These are phyloP conservation scores for Sylvia atricapilla DNA, from an alignment of 2,113 vertebrate genomes.

Conservation along the genomic window DNA sequence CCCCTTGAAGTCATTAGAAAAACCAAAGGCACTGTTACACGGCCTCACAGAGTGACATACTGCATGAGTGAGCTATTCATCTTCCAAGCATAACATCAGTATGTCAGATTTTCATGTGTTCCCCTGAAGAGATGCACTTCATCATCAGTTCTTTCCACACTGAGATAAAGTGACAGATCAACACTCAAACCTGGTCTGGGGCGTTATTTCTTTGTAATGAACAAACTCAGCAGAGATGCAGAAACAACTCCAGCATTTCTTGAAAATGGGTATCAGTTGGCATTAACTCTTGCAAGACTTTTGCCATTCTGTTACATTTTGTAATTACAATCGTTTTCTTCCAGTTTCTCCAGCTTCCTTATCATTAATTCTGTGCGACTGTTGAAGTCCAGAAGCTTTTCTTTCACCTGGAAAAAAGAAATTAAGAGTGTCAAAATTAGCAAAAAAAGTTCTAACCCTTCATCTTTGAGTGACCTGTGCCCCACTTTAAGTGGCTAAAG, in stretches of 20 bases:
- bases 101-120: not conserved
- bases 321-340: not conserved
- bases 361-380: not conserved
- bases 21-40: not conserved
- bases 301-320: not conserved
- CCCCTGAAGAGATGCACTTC: not conserved
- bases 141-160: not conserved
- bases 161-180: not conserved
- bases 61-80: not conserved
- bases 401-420: conserved; percentile 63
- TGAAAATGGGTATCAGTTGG: not conserved
- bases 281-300: not conserved
- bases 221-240: not conserved
- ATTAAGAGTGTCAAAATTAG: not conserved
- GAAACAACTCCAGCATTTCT: not conserved
- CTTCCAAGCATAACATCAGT: not conserved
- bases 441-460: not conserved
- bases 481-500: not conserved
- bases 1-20: not conserved
- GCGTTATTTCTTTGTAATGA: not conserved
- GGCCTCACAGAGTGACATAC: not conserved
- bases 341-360: conserved; percentile 19
- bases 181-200: not conserved
- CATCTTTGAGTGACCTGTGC: not conserved
- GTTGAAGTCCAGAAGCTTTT: conserved; percentile 39